phyloP scores from a whole-genome alignment of 1,140 invertebrate genomes.

The Conus ventricosus region DNA sequence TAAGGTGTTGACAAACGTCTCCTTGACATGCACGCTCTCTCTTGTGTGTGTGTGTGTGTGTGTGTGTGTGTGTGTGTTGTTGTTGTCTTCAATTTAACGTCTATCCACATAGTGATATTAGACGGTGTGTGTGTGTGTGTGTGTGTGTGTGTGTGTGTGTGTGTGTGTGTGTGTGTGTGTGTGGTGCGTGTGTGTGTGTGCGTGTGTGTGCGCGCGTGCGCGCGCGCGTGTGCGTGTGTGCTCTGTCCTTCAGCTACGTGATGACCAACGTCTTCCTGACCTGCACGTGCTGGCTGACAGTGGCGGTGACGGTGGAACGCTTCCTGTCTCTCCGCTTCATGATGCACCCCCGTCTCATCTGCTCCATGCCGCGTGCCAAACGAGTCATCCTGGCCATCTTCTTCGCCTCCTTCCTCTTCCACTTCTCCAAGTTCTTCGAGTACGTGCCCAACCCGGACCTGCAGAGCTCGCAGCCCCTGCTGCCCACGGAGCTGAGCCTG shows the following conservation, averaged over 20 bases:
- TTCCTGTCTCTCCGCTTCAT: slow-evolving; percentile 97
- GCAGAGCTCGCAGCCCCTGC: slow-evolving; percentile 76
- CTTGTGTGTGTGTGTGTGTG: too few relatives aligned
- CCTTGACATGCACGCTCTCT: too few relatives aligned
- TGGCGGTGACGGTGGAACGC: slow-evolving; percentile 93
- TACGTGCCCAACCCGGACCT: slow-evolving; percentile 71
- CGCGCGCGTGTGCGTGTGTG: too few relatives aligned
- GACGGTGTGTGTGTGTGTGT: too few relatives aligned
- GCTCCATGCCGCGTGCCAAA: slow-evolving; percentile 90
- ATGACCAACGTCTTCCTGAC: slow-evolving; percentile 89
- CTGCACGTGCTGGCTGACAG: slow-evolving; percentile 93
- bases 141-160: too few relatives aligned
- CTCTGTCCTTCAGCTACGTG: slow-evolving; percentile 79
- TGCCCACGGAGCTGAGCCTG: slow-evolving; percentile 81
- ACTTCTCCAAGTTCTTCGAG: slow-evolving; percentile 82
- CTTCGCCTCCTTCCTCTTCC: slow-evolving; percentile 88
- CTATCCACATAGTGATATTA: too few relatives aligned
- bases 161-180: too few relatives aligned
- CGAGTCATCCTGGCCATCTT: slow-evolving; percentile 89
- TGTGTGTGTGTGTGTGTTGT: too few relatives aligned
- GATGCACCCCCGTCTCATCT: slow-evolving; percentile 87
- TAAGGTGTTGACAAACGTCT: too few relatives aligned
- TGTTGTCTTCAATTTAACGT: too few relatives aligned
- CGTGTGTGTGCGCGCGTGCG: too few relatives aligned
- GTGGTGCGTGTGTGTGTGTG: too few relatives aligned